Evolutionary conservation across 1,140 invertebrate species (phyloP).

Genomic region (Lycorma delicatula): DNA sequence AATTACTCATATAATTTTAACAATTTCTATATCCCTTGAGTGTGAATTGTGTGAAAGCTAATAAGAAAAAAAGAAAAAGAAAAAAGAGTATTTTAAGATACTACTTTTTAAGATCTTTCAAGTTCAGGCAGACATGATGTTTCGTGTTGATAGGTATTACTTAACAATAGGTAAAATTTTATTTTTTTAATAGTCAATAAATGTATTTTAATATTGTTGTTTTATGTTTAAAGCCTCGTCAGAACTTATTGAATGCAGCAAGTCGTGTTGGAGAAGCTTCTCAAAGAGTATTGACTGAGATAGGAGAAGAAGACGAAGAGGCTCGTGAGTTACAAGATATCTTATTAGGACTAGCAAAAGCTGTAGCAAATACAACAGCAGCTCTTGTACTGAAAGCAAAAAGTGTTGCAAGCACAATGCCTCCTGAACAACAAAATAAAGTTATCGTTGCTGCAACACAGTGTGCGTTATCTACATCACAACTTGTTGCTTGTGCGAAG

Average conservation of each 20-base stretch:
- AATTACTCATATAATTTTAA: too few species aligned
- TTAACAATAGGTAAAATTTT: too few species aligned
- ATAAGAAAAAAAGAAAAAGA: too few species aligned
- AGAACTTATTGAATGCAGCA: slow-evolving; percentile 88
- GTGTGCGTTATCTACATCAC: slow-evolving; percentile 93
- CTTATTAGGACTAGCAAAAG: slow-evolving; percentile 82
- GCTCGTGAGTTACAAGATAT: slow-evolving; percentile 75
- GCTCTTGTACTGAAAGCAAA: slow-evolving; percentile 91
- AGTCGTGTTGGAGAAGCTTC: slow-evolving; percentile 93
- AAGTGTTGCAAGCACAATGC: slow-evolving; percentile 81
- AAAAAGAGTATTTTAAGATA: too few species aligned
- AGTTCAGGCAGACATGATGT: too few species aligned
- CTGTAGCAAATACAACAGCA: slow-evolving; percentile 94
- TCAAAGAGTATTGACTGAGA: slow-evolving; percentile 85
- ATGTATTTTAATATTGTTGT: slow-evolving; percentile 18
- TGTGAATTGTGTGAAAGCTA: too few species aligned
- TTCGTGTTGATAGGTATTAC: too few species aligned
- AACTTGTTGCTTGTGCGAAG: slow-evolving; percentile 95
- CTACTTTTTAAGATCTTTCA: too few species aligned
- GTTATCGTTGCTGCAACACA: slow-evolving; percentile 93
- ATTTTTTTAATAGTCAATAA: too few species aligned
- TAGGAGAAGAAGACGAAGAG: slow-evolving; percentile 81
- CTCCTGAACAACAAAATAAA: slow-evolving; percentile 68
- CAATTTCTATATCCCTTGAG: too few species aligned
- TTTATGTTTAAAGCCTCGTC: slow-evolving; percentile 56